Evolutionary conservation across 1,140 invertebrate genomes (phyloP), one percentile per base, ranked within the genome.

Genomic region (Colletes latitarsis): DNA sequence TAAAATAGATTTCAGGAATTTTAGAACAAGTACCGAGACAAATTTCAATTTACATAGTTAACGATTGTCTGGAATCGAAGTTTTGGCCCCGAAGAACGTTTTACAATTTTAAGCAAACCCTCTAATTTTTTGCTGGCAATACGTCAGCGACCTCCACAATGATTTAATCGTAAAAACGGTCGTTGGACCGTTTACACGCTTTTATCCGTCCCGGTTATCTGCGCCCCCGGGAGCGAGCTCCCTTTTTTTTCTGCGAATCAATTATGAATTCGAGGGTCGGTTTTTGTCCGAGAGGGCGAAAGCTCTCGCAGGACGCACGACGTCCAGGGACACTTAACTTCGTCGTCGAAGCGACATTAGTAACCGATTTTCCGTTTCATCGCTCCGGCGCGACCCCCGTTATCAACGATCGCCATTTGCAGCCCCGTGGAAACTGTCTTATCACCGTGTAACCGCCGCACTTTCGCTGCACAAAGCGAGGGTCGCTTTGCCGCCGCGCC

Each of bases 341-440:
- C 12, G 30, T 30, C n/a, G 17, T 39, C 69, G 30, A 73, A 66
- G 69, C 53, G 77, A 73, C 77, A 79, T 79, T 73, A 73, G 70
- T 79, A 73, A 79, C 77, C 77, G 77, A 79, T 79, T 79, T 79
- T 73, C 62, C 77, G 77, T 79, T 72, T 79, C 77, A 73, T 79
- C 69, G 77, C 69, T 3, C 55, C 52, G 4, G 12, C 30, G 14
- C 55, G 17, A n/a, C 19, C 57, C 12, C 41, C 57, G 60, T 84
- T 85, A 85, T 85, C 83, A 84, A 81, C 30, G 77, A 79, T 79
- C 69, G 60, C 77, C 70, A 66, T 81, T 84, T 55, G 67, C 71
- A 67, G 55, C 72, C 39, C 67, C 55, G 49, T 78, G 76, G 76
- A 71, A 78, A 78, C 76, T 64, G 77, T 71, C 83, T 85, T 85